A percentile compares a stretch with the other conserved stretches of the same genome.
These are phyloP conservation scores for Anguilla pacifica DNA, from an alignment of 2,797 vertebrate species.

Conservation along the genomic window DNA sequence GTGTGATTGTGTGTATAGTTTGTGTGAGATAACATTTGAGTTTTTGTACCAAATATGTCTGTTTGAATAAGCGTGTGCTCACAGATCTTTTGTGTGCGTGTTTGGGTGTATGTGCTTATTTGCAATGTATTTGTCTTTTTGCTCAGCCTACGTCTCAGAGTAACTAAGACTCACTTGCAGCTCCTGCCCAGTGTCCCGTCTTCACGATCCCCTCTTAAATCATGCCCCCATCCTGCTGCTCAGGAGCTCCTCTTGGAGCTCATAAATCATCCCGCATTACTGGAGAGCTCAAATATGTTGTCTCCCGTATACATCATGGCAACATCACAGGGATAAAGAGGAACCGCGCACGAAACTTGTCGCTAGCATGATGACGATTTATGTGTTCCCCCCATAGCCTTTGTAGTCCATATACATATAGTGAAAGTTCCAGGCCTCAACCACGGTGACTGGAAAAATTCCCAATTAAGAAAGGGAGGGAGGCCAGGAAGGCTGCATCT, in stretches of 20 bases:
- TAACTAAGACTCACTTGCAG: neutral
- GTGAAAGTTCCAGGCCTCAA: neutral
- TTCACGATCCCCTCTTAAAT: neutral
- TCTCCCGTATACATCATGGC: neutral
- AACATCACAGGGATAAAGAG: too few relatives aligned
- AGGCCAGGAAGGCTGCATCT: neutral
- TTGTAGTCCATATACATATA: neutral
- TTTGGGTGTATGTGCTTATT: neutral
- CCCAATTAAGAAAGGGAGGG: neutral
- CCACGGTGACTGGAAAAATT: too few relatives aligned
- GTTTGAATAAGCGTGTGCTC: neutral
- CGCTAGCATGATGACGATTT: neutral
- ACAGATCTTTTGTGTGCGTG: neutral
- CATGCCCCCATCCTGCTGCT: too few relatives aligned
- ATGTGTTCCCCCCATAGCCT: neutral
- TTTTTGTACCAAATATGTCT: neutral
- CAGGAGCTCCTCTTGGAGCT: neutral
- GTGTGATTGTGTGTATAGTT: neutral
- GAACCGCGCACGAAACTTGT: too few relatives aligned
- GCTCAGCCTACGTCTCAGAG: neutral
- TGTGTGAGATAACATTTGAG: neutral
- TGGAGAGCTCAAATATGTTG: neutral
- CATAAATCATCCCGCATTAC: neutral
- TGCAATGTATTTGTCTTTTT: neutral
- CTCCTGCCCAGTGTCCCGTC: neutral